A percentile compares a stretch with the other conserved stretches of the same genome.
Evolutionary conservation across 2,888 invertebrate genomes (phyloP).

Genomic region (Clistopyga incitator): DNA sequence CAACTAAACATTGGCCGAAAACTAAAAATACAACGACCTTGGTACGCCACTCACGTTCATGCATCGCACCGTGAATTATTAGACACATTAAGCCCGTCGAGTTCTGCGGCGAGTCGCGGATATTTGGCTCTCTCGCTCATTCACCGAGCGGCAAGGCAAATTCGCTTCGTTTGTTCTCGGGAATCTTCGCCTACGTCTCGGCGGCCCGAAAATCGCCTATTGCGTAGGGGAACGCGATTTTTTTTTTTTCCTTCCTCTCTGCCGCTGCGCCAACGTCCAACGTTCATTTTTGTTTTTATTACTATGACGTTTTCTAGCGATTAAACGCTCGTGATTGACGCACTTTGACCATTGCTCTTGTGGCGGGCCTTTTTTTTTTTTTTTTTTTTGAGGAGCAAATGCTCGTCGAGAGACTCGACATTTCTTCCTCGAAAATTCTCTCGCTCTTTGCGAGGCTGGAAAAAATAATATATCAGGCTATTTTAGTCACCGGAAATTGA

Average conservation of each 20-base stretch:
- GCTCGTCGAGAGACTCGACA: too few relatives aligned
- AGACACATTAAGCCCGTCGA: slow-evolving; percentile 77
- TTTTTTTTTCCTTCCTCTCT: background rate
- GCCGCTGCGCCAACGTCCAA: background rate
- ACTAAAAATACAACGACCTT: slow-evolving; percentile 84
- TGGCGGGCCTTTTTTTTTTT: too few relatives aligned
- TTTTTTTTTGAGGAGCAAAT: slow-evolving; percentile 70
- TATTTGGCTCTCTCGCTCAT: slow-evolving; percentile 29
- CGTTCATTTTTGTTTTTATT: background rate
- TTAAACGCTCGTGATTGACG: background rate
- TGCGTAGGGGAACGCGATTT: background rate
- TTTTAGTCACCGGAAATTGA: too few relatives aligned
- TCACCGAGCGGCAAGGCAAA: background rate
- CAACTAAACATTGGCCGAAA: slow-evolving; percentile 83
- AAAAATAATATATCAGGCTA: too few relatives aligned
- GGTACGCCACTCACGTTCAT: slow-evolving; percentile 81
- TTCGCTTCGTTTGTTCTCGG: slow-evolving; percentile 27
- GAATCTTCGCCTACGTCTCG: slow-evolving; percentile 31
- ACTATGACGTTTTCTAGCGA: background rate
- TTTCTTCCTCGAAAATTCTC: background rate
- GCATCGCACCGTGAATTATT: slow-evolving; percentile 78
- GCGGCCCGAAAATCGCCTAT: slow-evolving; percentile 17
- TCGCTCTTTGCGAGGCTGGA: too few relatives aligned
- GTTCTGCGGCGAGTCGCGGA: slow-evolving; percentile 39
- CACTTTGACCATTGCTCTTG: slow-evolving; percentile 34